These are phyloP conservation scores for Oceanodroma tethys DNA, from an alignment of 2,113 vertebrate species.

Conservation along the genomic window DNA sequence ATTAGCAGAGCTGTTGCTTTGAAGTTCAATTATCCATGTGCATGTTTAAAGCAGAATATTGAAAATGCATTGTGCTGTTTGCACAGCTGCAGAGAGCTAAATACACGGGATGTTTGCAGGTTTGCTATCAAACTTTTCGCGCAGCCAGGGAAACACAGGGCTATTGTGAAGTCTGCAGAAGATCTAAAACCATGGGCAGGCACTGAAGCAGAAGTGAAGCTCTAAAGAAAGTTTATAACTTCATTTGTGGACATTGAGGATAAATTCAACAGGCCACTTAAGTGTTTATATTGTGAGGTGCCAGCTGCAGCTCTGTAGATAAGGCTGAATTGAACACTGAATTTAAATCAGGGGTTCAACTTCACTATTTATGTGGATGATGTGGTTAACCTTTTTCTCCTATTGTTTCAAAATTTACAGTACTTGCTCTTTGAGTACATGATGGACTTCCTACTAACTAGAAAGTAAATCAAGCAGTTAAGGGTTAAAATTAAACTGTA, in stretches of 20 bases:
- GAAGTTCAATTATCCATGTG: conserved; percentile 52
- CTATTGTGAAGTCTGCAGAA: neutral
- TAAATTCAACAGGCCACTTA: neutral
- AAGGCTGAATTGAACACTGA: neutral
- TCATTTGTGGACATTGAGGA: conserved; percentile 18
- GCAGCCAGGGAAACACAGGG: neutral
- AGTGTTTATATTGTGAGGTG: neutral
- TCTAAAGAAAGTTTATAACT: conserved; percentile 1
- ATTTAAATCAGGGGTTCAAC: neutral
- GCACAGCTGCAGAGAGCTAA: conserved; percentile 45
- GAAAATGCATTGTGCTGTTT: conserved; percentile 21
- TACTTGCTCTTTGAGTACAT: neutral
- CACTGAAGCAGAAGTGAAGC: neutral
- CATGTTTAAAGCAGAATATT: conserved; percentile 28
- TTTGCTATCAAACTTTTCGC: neutral
- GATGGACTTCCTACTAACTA: neutral
- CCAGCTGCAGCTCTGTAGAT: neutral
- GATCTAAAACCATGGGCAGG: neutral
- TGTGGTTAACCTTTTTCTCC: neutral
- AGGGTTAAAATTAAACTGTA: neutral
- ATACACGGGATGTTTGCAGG: neutral
- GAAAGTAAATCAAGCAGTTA: neutral
- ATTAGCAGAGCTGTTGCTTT: conserved; percentile 37
- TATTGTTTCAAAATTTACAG: neutral
- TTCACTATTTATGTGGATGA: neutral